Base-by-base conservation (phyloP, 2,888 invertebrate species). In the Cosmia pyralina region DNA sequence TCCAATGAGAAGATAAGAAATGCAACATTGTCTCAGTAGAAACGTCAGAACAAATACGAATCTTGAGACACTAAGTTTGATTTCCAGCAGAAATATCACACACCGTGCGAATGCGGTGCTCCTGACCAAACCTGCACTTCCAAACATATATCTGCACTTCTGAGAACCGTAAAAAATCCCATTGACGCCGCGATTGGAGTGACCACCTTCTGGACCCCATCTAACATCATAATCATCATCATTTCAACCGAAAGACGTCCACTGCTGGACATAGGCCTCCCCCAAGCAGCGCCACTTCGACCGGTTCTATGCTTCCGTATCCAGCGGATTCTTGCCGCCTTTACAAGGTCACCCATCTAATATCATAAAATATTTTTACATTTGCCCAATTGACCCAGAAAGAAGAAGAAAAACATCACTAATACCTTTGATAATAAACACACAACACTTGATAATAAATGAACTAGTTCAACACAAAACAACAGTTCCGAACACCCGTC, bases 1-100 rank as follows among this genome's bases (percentile, higher is more conserved):
- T 63, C 48, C 52, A 73, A 74, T 58, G 41, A 74, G n/a, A 10
- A 34, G 41, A 44, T 80, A 63, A 62, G 19, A 74, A 52, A 63
- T 48, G 19, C 59, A n/a, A 57, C 41, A 50, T 19, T n/a, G 44
- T 57, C 41, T 50, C 15, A 44, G 50, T 46, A 46, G 10, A 15
- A 57, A 55, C 55, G 8, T 34, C 58, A 75, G 28, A 75, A 58
- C 50, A 44, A 17, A 52, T 19, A 46, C 28, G 13, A 46, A 63
- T 46, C 28, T 71, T 34, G 19, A 38, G 13, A 28, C 6, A 44
- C 11, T 6, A 17, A n/a, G 17, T 19, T 44, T 44, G 7, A 72
- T 50, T 44, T 50, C 19, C 22, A 7, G 46, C 7, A 48, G 8
- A 28, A 63, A n/a, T n/a, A 1, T 8, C 19, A 5, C 50, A 48